Evolutionary conservation across 2,888 invertebrate species (phyloP).

Genomic region (Pseudococcus longispinus): DNA sequence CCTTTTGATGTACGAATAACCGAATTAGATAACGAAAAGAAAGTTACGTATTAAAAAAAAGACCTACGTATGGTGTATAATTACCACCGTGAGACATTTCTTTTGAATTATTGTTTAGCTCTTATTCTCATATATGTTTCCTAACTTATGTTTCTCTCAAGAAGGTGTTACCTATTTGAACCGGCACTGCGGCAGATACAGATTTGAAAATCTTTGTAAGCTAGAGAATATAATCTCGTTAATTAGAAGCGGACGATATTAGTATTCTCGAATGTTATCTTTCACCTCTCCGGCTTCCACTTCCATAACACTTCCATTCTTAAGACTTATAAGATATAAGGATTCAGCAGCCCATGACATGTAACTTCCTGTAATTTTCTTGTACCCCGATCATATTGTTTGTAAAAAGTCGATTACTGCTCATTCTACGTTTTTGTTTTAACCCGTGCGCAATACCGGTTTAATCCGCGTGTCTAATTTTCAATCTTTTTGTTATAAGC

Average conservation of each 20-base stretch:
- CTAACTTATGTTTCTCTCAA: conserved; percentile 21
- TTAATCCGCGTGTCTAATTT: conserved; percentile 33
- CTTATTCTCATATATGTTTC: conserved; percentile 40
- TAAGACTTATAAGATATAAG: conserved; percentile 20
- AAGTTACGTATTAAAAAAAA: conserved; percentile 36
- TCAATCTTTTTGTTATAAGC: not conserved
- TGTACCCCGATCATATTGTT: conserved; percentile 37
- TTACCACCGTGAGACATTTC: conserved; percentile 20
- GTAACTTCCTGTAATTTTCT: conserved; percentile 57
- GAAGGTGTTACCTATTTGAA: not conserved
- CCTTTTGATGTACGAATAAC: not conserved
- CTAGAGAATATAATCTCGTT: conserved; percentile 32
- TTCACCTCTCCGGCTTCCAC: conserved; percentile 31
- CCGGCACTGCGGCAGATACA: not conserved
- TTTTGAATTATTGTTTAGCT: conserved; percentile 30
- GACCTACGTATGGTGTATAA: not conserved
- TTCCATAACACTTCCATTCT: conserved; percentile 34
- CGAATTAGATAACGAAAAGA: conserved; percentile 54
- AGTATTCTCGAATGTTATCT: conserved; percentile 37
- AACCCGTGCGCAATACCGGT: conserved; percentile 54
- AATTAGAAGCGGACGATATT: conserved; percentile 55
- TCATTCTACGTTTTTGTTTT: conserved; percentile 52
- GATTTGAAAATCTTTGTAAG: not conserved
- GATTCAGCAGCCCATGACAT: conserved; percentile 55
- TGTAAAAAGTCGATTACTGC: conserved; percentile 51